phyloP scores from a whole-genome alignment of 1,140 invertebrate genomes.

The Phymorhynchus buccinoides region DNA sequence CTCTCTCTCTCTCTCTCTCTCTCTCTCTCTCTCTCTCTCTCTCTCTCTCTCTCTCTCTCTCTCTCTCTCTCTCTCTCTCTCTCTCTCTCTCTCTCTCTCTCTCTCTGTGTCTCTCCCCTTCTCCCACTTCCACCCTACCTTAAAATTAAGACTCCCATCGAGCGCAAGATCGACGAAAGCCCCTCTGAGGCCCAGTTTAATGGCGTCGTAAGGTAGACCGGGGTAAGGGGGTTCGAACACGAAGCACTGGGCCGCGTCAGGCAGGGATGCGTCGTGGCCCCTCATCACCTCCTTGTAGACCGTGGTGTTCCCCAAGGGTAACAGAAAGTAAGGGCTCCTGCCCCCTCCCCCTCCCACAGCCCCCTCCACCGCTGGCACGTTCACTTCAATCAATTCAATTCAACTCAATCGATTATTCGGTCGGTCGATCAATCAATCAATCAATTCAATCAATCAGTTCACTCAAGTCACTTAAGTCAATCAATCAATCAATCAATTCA shows the following conservation, averaged over 20 bases:
- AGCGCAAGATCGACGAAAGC: constrained; percentile 42
- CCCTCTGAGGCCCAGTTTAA: constrained; percentile 30
- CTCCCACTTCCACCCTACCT: background rate
- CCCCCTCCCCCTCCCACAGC: background rate
- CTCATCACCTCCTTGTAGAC: constrained; percentile 45
- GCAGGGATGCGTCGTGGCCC: constrained; percentile 43
- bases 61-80: no score
- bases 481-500: no score
- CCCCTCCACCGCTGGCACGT: background rate
- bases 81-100: no score
- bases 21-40: no score
- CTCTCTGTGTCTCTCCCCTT: no score
- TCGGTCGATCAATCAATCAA: no score
- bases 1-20: no score
- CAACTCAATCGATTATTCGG: no score
- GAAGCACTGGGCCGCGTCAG: constrained; percentile 42
- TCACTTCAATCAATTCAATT: no score
- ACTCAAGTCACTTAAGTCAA: no score
- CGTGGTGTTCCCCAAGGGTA: constrained; percentile 46
- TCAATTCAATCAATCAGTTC: no score
- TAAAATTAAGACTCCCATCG: constrained; percentile 31
- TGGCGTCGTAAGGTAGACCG: constrained; percentile 44
- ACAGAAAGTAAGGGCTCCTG: constrained; percentile 39
- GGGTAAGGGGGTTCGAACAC: constrained; percentile 39
- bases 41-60: no score